A percentile compares a stretch with the other conserved stretches of the same genome.
phyloP scores from a whole-genome alignment of 2,113 vertebrate species.

The Donacobius atricapilla region DNA sequence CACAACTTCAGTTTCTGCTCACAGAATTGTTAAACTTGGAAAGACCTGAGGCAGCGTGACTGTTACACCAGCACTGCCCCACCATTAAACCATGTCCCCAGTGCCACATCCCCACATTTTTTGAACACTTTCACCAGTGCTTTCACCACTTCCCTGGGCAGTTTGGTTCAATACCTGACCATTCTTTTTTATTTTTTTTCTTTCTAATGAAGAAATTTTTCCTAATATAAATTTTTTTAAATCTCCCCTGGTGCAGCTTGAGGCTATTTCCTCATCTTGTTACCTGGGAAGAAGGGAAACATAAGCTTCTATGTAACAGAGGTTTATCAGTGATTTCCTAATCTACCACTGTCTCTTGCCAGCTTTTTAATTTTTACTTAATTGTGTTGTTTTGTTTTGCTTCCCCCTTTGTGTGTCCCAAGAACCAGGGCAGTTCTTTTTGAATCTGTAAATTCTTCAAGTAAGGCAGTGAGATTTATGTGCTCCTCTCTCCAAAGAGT shows the following conservation, averaged over 20 bases:
- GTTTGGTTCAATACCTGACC: not conserved
- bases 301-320: not conserved
- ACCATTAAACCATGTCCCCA: not conserved
- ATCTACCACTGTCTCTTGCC: not conserved
- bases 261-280: not conserved
- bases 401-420: not conserved
- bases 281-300: not conserved
- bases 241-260: not conserved
- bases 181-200: not conserved
- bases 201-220: not conserved
- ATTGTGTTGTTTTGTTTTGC: not conserved
- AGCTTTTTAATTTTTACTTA: not conserved
- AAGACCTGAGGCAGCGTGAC: too few relatives aligned
- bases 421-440: not conserved
- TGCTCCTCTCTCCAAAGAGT: not conserved
- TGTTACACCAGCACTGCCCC: not conserved
- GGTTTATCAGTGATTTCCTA: not conserved
- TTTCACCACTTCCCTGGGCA: not conserved
- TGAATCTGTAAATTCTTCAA: not conserved
- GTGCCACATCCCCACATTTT: rapidly evolving
- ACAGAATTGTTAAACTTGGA: rapidly evolving
- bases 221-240: not conserved
- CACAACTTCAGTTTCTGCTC: not conserved
- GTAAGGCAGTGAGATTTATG: not conserved
- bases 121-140: not conserved